These are phyloP conservation scores for Coendou prehensilis DNA, from an alignment of 2,797 vertebrate genomes.

Conservation along the genomic window DNA sequence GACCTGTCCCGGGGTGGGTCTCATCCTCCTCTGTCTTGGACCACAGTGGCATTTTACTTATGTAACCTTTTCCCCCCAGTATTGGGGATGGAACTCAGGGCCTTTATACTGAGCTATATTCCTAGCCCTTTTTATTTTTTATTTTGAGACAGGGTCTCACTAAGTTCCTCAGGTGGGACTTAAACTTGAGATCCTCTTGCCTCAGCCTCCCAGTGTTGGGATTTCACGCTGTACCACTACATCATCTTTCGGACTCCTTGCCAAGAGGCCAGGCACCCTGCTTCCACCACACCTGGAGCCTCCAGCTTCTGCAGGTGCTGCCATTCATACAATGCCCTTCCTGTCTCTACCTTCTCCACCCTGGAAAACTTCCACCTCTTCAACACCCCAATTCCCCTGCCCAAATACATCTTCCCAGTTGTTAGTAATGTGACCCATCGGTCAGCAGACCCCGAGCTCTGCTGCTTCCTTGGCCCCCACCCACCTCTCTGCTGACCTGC, in stretches of 20 bases:
- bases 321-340: background rate
- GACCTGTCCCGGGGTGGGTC: too few species aligned
- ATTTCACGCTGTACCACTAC: background rate
- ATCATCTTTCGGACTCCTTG: background rate
- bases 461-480: too few species aligned
- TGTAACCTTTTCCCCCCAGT: background rate
- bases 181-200: background rate
- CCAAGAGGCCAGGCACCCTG: background rate
- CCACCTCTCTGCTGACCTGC: background rate
- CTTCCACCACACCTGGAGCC: background rate
- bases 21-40: background rate
- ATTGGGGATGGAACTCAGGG: background rate
- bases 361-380: background rate
- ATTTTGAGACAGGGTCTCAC: background rate
- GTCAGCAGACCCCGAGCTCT: background rate
- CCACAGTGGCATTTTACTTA: background rate
- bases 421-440: accelerated
- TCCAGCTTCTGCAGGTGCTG: background rate
- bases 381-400: accelerated
- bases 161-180: background rate
- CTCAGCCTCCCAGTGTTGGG: background rate
- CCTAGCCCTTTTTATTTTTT: background rate
- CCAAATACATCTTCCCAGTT: too few species aligned
- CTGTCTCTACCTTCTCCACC: background rate
- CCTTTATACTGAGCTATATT: background rate